These are phyloP conservation scores for Lamellibrachia columna DNA, from an alignment of 2,888 invertebrate genomes.

Conservation along the genomic window DNA sequence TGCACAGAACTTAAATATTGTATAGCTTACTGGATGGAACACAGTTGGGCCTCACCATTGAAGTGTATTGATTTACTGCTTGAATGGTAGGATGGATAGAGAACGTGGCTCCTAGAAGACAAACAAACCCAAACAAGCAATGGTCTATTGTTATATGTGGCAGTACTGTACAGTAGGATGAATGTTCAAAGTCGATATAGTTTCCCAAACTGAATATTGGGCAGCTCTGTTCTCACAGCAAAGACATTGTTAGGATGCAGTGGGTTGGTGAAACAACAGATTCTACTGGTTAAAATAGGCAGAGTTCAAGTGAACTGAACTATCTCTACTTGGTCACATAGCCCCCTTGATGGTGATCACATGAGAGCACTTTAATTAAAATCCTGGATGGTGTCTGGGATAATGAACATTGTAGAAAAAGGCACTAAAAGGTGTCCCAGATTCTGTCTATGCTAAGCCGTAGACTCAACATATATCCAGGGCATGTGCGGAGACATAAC, in stretches of 20 bases:
- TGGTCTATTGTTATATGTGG: not conserved
- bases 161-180: not conserved
- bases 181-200: not conserved
- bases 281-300: not conserved
- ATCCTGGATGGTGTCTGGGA: not conserved
- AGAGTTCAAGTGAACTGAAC: not conserved
- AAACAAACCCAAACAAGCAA: not conserved
- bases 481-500: too few relatives aligned
- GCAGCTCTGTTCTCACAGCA: not conserved
- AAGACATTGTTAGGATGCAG: not conserved
- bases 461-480: not conserved
- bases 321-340: not conserved
- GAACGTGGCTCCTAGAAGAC: constrained; percentile 1
- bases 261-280: not conserved
- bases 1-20: not conserved
- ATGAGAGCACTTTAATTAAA: not conserved
- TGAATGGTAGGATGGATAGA: not conserved
- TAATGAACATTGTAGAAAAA: not conserved
- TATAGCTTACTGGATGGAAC: constrained; percentile 1
- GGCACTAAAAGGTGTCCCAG: not conserved
- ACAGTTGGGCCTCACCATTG: not conserved
- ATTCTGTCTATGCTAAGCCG: not conserved
- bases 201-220: not conserved
- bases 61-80: not conserved
- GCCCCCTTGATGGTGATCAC: not conserved